These are phyloP conservation scores for Pogonomyrmex californicus DNA, from an alignment of 1,140 invertebrate genomes.

Conservation along the genomic window DNA sequence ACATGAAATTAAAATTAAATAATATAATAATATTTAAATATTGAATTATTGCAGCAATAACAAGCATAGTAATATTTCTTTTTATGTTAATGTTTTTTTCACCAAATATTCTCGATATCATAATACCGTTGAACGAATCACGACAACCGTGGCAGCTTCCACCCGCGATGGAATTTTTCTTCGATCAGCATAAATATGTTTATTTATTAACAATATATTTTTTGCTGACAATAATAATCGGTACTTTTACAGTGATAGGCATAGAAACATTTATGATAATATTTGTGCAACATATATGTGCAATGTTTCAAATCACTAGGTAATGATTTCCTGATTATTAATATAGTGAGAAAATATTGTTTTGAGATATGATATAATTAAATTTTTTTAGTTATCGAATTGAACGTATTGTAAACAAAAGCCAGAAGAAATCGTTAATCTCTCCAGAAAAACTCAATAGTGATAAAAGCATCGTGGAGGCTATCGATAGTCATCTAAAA, in stretches of 20 bases:
- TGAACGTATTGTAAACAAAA: slow-evolving; percentile 36
- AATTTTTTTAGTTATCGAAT: slow-evolving; percentile 39
- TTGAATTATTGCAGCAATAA: slow-evolving; percentile 4
- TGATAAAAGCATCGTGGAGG: slow-evolving; percentile 7
- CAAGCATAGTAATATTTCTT: neutral
- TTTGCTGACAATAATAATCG: neutral
- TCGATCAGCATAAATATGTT: slow-evolving; percentile 25
- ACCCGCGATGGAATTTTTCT: slow-evolving; percentile 28
- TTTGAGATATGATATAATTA: slow-evolving; percentile 1
- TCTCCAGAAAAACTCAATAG: neutral
- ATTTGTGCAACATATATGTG: slow-evolving; percentile 33
- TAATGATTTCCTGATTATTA: slow-evolving; percentile 16
- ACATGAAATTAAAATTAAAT: neutral
- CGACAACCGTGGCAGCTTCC: neutral
- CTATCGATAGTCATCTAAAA: slow-evolving; percentile 38
- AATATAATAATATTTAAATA: neutral
- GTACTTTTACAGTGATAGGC: neutral
- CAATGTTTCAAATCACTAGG: slow-evolving; percentile 51
- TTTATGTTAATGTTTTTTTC: slow-evolving; percentile 1
- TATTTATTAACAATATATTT: neutral
- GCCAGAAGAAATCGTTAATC: neutral
- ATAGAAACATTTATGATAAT: neutral
- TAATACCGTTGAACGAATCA: slow-evolving; percentile 63
- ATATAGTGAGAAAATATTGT: neutral
- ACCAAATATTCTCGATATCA: slow-evolving; percentile 54